Evolutionary conservation across 2,113 vertebrate species (phyloP).

Genomic region (Sitta europaea): DNA sequence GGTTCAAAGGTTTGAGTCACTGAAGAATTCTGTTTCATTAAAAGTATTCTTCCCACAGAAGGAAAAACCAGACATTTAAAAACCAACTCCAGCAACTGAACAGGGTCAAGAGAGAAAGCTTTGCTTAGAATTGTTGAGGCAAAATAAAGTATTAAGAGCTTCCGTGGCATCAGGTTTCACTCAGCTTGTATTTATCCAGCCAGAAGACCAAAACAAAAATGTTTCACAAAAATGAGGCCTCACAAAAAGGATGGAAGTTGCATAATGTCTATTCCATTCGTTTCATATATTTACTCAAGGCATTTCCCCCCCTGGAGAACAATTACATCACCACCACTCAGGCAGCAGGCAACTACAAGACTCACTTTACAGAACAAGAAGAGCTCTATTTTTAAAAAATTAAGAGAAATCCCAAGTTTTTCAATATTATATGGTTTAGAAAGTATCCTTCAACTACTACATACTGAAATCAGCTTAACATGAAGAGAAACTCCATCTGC

Average conservation of each 20-base stretch:
- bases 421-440: not conserved
- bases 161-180: slow-evolving; percentile 1
- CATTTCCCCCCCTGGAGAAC: slow-evolving; percentile 47
- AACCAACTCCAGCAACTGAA: not conserved
- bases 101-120: not conserved
- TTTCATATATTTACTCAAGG: slow-evolving; percentile 34
- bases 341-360: slow-evolving; percentile 18
- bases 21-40: not conserved
- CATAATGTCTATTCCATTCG: slow-evolving; percentile 38
- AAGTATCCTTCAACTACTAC: not conserved
- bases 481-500: not conserved
- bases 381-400: not conserved
- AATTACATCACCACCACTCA: slow-evolving; percentile 41
- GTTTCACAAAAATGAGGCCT: slow-evolving; percentile 1
- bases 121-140: not conserved
- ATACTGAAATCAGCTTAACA: not conserved
- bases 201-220: slow-evolving; percentile 6
- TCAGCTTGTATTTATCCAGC: not conserved
- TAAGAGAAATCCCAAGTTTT: not conserved
- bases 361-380: not conserved
- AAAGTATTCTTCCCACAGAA: not conserved
- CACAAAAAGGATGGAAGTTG: not conserved
- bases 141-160: not conserved
- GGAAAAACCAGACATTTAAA: not conserved
- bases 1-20: not conserved